Evolutionary conservation across 2,113 vertebrate species (phyloP), one percentile per base, ranked within the genome.

Genomic region (Microcebus tavaratra): DNA sequence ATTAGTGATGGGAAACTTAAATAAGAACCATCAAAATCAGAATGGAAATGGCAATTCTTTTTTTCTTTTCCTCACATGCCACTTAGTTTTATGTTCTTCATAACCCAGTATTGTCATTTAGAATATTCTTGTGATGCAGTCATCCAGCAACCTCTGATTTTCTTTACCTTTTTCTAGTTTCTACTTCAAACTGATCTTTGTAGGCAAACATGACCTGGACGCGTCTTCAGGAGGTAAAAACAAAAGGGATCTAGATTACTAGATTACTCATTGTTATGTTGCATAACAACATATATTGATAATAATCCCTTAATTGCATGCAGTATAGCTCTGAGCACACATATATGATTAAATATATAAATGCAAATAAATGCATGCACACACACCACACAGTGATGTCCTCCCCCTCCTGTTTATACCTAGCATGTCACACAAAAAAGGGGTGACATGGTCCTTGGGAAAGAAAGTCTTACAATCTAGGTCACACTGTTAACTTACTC

Each of bases 381-480:
- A 65, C 29, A n/a, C 27, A 17, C 55, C 13, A 15, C n/a, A 55
- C 18, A 75, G 76, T 45, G 21, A 88, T 8, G 39, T 72, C 5
- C 20, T 95, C 78, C 50, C 27, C 31, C 31, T 88, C 63, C 73
- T 72, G 83, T 93, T 76, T 73, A 88, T 13, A 85, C 67, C 8
- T 93, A 91, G 20, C 25, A 61, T 50, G 50, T 78, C 59, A 95
- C 29, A 72, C 8, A 3, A 27, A 78, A 78, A 81, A 87, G 53
- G 39, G 23, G 36, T 88, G 29, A 82, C 34, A 39, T 61, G 29
- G 67, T 82, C 42, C 67, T 72, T 89, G 67, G 23, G 45, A 94
- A 97, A 87, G 61, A 85, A 85, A 82, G 13, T 86, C 36, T 63
- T 91, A 9, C 48, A 72, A 96, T 79, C 48, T 91, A 96, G 55